Percentiles rank a stretch among this genome's conserved stretches.
Evolutionary conservation across 1,140 invertebrate genomes (phyloP).

Genomic region (Penaeus indicus): DNA sequence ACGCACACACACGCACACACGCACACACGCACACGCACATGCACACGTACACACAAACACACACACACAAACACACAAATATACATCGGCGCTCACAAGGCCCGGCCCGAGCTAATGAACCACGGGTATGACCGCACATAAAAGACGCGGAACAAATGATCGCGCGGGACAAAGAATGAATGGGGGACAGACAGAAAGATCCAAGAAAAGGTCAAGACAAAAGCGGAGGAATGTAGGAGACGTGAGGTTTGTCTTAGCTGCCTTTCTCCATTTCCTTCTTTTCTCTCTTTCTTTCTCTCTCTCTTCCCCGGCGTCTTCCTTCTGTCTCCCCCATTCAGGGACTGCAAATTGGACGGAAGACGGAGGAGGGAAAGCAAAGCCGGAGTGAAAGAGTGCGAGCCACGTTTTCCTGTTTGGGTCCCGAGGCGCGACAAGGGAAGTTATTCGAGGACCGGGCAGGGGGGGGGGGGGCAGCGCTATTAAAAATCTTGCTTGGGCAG

Average conservation of each 20-base stretch:
- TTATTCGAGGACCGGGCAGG: too few species aligned
- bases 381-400: too few species aligned
- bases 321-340: background rate
- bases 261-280: conserved; percentile 31
- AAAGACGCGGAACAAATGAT: conserved; percentile 49
- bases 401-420: too few species aligned
- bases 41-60: conserved; percentile 30
- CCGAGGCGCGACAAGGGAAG: too few species aligned
- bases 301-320: background rate
- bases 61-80: background rate
- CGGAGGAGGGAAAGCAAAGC: too few species aligned
- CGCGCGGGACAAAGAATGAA: conserved; percentile 28
- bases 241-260: conserved; percentile 33
- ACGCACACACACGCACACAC: conserved; percentile 23
- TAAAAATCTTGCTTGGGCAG: too few species aligned
- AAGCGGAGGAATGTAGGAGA: conserved; percentile 43
- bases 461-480: too few species aligned
- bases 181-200: conserved; percentile 28
- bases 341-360: too few species aligned
- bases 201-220: conserved; percentile 56
- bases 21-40: conserved; percentile 37
- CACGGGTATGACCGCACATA: conserved; percentile 29
- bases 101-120: conserved; percentile 47
- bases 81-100: background rate
- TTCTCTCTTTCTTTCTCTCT: background rate